Base-by-base conservation (phyloP, 1,140 invertebrate species). In the Drosophila simulans region DNA sequence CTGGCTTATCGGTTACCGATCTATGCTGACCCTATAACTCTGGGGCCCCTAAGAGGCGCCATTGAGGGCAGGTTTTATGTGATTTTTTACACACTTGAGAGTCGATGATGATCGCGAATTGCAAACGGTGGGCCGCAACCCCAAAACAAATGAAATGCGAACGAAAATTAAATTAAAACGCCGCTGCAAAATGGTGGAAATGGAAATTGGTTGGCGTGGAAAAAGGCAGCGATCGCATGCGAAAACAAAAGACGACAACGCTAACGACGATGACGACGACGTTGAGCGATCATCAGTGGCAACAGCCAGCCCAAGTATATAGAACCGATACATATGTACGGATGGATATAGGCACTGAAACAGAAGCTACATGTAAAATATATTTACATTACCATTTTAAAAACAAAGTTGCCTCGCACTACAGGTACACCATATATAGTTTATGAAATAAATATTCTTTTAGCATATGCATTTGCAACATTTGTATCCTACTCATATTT, bases 31-130 rank as follows among this genome's bases (percentile, higher is more conserved):
- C 58, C 58, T 10, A 49, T 31, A 37, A 20, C 34, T 7, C 15
- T 27, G 22, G 22, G 8, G 58, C 1, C 27, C 42, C 56, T 12
- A 40, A 52, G 63, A 89, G 84, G 84, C 80, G 84, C 84, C 85
- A 89, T 71, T 62, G 85, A 48, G 80, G 62, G 85, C 80, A 84
- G 79, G 85, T 89, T 89, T 89, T 74, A 89, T 89, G 84, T 89
- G 84, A 90, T 84, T 89, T 88, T 90, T 90, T 84, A 89, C 84
- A 89, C 77, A 79, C 63, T 25, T 40, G 51, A 54, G 51, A 54
- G 60, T 70, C 64, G 66, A 68, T 65, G 58, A 34, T 59, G 73
- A 68, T 51, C 8, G 55, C 46, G 25, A 52, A 40, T 54, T 25
- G 54, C 79, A 51, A 82, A 71, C 52, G 20, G 45, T 48, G 45